These are phyloP conservation scores for Aproaerema taeniolella DNA, from an alignment of 2,888 invertebrate genomes.

Conservation along the genomic window DNA sequence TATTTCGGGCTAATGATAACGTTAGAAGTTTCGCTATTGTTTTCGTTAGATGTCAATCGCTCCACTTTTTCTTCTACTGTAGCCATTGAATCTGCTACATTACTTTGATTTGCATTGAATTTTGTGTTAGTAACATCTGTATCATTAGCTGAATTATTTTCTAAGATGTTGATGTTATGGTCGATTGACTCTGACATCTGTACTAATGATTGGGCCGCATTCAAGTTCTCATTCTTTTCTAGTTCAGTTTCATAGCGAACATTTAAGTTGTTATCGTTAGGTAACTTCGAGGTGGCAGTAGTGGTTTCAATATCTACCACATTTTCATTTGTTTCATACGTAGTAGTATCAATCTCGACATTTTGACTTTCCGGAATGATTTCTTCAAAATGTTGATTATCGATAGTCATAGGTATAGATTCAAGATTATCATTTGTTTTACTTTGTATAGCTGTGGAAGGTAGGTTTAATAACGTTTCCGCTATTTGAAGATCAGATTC, in stretches of 20 bases:
- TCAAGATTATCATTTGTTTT: slow-evolving; percentile 33
- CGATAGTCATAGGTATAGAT: slow-evolving; percentile 8
- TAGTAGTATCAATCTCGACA: slow-evolving; percentile 2
- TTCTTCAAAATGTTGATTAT: slow-evolving; percentile 8
- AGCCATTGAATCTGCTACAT: slow-evolving; percentile 29
- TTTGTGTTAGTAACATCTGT: slow-evolving; percentile 27
- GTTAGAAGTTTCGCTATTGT: slow-evolving; percentile 34
- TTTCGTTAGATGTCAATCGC: slow-evolving; percentile 34
- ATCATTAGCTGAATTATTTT: slow-evolving; percentile 34
- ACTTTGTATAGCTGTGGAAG: slow-evolving; percentile 55
- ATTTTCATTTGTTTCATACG: slow-evolving; percentile 3
- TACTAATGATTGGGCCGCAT: slow-evolving; percentile 69
- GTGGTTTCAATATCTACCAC: slow-evolving; percentile 13
- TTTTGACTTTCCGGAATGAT: no score
- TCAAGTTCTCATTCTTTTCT: slow-evolving; percentile 67
- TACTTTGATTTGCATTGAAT: slow-evolving; percentile 33
- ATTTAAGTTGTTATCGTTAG: slow-evolving; percentile 38
- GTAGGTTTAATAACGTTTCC: slow-evolving; percentile 65
- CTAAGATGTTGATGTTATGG: slow-evolving; percentile 47
- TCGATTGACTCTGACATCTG: slow-evolving; percentile 70
- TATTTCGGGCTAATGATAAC: slow-evolving; percentile 36
- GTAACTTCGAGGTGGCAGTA: no score
- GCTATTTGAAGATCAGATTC: slow-evolving; percentile 72
- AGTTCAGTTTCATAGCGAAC: slow-evolving; percentile 60
- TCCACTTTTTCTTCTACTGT: slow-evolving; percentile 22